Conservation (phyloP, 2,888 invertebrate species). For the Drosophila nr. perissopoda region DNA sequence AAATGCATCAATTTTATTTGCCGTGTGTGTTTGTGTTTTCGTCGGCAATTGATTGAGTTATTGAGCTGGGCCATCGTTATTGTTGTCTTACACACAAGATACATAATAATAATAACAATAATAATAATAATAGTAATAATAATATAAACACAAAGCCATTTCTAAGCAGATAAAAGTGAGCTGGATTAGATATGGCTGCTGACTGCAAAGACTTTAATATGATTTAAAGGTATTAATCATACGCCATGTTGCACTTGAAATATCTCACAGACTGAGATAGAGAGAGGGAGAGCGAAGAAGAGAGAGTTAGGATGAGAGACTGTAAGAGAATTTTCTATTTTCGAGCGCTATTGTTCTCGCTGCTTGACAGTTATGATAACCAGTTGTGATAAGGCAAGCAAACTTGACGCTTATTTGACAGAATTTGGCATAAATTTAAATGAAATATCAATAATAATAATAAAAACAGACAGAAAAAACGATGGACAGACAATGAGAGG, state of each 20-base stretch:
- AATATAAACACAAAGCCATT: slow-evolving; percentile 31
- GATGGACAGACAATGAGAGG: slow-evolving; percentile 1
- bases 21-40: slow-evolving; percentile 24
- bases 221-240: slow-evolving; percentile 71
- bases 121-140: slow-evolving; percentile 65
- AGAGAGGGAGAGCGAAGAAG: too few species aligned
- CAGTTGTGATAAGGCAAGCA: slow-evolving; percentile 19
- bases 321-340: neutral
- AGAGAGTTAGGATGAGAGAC: neutral
- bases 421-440: slow-evolving; percentile 32
- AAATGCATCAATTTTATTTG: slow-evolving; percentile 59
- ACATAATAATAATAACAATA: slow-evolving; percentile 46
- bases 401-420: slow-evolving; percentile 64
- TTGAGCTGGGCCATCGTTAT: slow-evolving; percentile 56
- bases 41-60: slow-evolving; percentile 75
- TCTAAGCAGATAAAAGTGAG: slow-evolving; percentile 38
- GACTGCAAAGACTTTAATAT: slow-evolving; percentile 60
- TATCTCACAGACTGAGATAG: slow-evolving; percentile 16
- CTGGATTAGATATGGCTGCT: slow-evolving; percentile 31
- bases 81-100: slow-evolving; percentile 48
- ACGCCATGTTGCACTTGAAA: slow-evolving; percentile 64
- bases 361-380: slow-evolving; percentile 62
- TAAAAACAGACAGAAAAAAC: slow-evolving; percentile 1
- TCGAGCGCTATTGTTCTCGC: slow-evolving; percentile 7
- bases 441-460: slow-evolving; percentile 52